Conservation (phyloP, 2,113 vertebrate genomes). For the Megaleporinus macrocephalus region DNA sequence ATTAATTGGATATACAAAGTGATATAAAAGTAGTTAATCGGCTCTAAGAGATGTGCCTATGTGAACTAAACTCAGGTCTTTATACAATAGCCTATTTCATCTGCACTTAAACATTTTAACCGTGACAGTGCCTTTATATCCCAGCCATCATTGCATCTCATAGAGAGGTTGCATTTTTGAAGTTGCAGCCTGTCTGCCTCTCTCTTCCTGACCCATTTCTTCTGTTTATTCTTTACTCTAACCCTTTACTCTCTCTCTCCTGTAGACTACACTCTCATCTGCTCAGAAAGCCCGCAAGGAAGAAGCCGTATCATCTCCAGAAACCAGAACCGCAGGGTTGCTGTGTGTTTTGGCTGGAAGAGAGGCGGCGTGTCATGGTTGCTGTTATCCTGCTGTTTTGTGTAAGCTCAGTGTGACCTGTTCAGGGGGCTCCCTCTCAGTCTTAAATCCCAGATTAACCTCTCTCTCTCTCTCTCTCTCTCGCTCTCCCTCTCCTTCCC, state of each 20-base stretch:
- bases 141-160: too few relatives aligned
- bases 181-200: background rate
- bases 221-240: background rate
- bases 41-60: too few relatives aligned
- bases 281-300: background rate
- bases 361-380: conserved; percentile 27
- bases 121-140: too few relatives aligned
- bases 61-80: too few relatives aligned
- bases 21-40: too few relatives aligned
- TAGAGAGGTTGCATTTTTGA: too few relatives aligned
- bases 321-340: conserved; percentile 9
- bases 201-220: background rate
- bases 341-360: conserved; percentile 30
- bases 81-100: too few relatives aligned
- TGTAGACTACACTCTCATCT: background rate
- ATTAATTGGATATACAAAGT: too few relatives aligned
- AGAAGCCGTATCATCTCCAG: background rate
- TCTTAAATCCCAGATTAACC: conserved; percentile 59
- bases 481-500: conserved; percentile 45
- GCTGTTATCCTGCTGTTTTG: background rate
- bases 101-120: too few relatives aligned
- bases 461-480: conserved; percentile 19
- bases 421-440: conserved; percentile 52
- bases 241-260: background rate
- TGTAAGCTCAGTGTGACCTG: conserved; percentile 41